phyloP scores from a whole-genome alignment of 2,888 invertebrate genomes.

The Sphaerophoria taeniata region DNA sequence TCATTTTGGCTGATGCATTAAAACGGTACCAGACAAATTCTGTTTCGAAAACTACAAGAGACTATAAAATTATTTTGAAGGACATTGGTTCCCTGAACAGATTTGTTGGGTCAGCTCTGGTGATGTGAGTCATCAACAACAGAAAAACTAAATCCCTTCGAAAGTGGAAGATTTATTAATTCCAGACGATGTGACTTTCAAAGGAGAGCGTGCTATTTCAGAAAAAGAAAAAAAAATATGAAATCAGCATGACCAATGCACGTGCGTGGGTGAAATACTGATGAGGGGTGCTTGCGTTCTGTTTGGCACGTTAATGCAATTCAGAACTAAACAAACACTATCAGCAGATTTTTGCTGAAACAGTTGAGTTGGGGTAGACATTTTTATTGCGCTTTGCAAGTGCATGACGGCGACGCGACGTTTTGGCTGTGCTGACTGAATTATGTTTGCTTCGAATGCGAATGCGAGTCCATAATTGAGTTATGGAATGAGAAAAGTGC shows the following conservation, averaged over 20 bases:
- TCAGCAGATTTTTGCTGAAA: background rate
- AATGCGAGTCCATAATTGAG: slow-evolving; percentile 49
- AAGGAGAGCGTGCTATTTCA: slow-evolving; percentile 40
- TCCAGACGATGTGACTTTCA: slow-evolving; percentile 42
- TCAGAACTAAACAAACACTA: slow-evolving; percentile 10
- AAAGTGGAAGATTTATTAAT: slow-evolving; percentile 46
- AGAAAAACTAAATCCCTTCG: background rate
- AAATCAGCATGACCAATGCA: slow-evolving; percentile 50
- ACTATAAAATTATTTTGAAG: slow-evolving; percentile 4
- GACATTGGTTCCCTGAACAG: slow-evolving; percentile 36
- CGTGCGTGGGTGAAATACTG: slow-evolving; percentile 64
- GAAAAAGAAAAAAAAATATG: slow-evolving; percentile 7
- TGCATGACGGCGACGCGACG: slow-evolving; percentile 45
- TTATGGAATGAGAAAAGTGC: slow-evolving; percentile 36
- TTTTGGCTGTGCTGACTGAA: slow-evolving; percentile 34
- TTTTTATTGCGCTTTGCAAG: slow-evolving; percentile 63
- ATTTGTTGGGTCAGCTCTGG: slow-evolving; percentile 1
- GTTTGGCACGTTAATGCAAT: slow-evolving; percentile 37
- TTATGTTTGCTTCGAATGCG: slow-evolving; percentile 40
- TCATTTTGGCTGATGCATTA: slow-evolving; percentile 26
- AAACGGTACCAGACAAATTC: background rate
- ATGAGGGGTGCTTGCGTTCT: slow-evolving; percentile 48
- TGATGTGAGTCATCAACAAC: slow-evolving; percentile 43
- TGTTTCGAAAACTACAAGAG: slow-evolving; percentile 9
- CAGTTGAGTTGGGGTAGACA: slow-evolving; percentile 28